Base-by-base conservation (phyloP, 2,888 invertebrate species). In the Tiphia femorata region DNA sequence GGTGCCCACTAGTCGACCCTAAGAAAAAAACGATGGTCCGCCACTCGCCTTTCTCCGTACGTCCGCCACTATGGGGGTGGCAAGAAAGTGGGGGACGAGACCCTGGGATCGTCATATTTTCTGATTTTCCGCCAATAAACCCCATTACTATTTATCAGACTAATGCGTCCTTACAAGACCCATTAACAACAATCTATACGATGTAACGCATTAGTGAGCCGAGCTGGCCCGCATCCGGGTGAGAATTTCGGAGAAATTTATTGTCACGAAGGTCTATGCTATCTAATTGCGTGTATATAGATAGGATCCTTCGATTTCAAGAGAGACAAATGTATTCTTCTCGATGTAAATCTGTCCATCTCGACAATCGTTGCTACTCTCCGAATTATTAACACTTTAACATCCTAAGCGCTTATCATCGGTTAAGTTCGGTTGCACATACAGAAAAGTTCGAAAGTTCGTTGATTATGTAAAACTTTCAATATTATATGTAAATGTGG, bases 101-200 rank as follows among this genome's bases (percentile, higher is more conserved):
- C 54, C 64, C 49, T 53, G 42, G 57, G 58, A 70, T 73, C 71
- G 76, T 82, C 79, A 78, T 83, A 82, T 82, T 81, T 83, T 73
- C 81, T 83, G 82, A 83, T 83, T 83, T 82, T 81, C 76, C 80
- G 78, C 82, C 82, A 82, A 83, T 83, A 82, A 82, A 80, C 78
- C 72, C 81, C 79, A 82, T 83, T 80, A 81, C 82, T 83, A 81
- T 83, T 83, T 82, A 83, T 83, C 83, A 81, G 80, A 67, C 79
- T 83, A 83, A 82, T 83, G 82, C 75, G 73, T 77, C 74, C 81
- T 79, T 78, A 80, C 78, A 78, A 81, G 79, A 76, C 71, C 79
- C 81, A 79, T 81, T 81, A 81, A 82, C 82, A 78, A 82, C 78
- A 77, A 82, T 82, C 80, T 78, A 77, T 76, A 73, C 68, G 71